Percentiles rank a stretch among this genome's conserved stretches.
phyloP scores from a whole-genome alignment of 2,797 vertebrate genomes.

The Manis javanica region DNA sequence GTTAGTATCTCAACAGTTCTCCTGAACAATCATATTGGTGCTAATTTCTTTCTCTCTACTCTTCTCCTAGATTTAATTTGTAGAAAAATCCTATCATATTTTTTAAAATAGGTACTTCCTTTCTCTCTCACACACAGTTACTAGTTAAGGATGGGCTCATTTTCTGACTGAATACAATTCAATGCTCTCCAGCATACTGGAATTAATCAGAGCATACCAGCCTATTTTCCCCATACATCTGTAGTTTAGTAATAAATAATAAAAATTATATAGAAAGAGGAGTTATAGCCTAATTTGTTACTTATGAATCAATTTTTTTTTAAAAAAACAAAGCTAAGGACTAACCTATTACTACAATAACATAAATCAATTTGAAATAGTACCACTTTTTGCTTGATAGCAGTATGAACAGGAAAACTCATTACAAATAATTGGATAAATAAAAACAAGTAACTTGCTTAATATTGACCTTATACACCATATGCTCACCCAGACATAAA shows the following conservation, averaged over 20 bases:
- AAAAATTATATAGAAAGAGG: background rate
- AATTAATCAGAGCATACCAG: background rate
- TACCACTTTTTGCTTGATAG: background rate
- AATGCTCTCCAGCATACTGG: background rate
- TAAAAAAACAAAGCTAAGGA: background rate
- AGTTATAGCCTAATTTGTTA: constrained; percentile 22
- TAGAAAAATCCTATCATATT: background rate
- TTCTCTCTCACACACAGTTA: background rate
- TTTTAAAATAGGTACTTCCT: background rate
- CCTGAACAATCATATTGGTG: background rate
- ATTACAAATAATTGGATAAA: background rate
- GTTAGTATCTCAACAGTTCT: background rate
- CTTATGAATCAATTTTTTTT: background rate
- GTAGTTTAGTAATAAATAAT: constrained; percentile 1
- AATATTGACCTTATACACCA: background rate
- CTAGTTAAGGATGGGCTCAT: background rate
- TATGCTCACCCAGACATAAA: background rate
- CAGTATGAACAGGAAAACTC: background rate
- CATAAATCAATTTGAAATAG: background rate
- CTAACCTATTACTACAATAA: background rate
- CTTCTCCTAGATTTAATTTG: background rate
- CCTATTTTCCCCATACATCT: background rate
- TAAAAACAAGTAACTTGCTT: background rate
- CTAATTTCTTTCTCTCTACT: background rate
- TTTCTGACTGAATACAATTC: background rate